A percentile compares a stretch with the other conserved stretches of the same genome.
Conservation (phyloP, 2,797 vertebrate species). For the Typhlichthys subterraneus region DNA sequence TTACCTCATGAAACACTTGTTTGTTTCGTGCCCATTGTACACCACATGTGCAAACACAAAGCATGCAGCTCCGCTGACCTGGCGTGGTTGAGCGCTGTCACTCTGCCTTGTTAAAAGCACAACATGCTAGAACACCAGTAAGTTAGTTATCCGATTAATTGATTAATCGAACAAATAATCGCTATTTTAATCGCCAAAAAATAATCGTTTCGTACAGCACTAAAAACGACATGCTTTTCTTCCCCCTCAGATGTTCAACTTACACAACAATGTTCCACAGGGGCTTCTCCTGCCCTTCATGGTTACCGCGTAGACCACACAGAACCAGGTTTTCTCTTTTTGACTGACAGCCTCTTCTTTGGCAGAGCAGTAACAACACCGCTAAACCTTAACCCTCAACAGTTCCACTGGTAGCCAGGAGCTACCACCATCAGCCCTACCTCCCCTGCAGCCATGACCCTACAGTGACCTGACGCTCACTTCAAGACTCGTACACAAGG, state of each 20-base stretch:
- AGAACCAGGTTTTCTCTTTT: constrained; percentile 37
- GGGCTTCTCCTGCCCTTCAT: constrained; percentile 5
- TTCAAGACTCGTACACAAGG: not conserved
- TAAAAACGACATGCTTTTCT: not conserved
- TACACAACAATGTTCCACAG: constrained; percentile 10
- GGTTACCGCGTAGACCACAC: constrained; percentile 38
- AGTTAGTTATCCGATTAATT: no score
- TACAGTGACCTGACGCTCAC: not conserved
- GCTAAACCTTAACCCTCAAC: constrained; percentile 59
- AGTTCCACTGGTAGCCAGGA: constrained; percentile 14
- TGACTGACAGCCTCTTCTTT: constrained; percentile 46
- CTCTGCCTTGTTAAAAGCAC: not conserved
- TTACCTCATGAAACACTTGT: no score
- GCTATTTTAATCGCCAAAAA: no score
- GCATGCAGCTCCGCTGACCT: no score
- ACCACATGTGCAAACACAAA: no score
- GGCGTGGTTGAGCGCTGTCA: not conserved
- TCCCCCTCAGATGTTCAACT: constrained; percentile 23
- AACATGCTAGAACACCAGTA: no score
- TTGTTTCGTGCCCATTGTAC: no score
- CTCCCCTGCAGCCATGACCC: not conserved
- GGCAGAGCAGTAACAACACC: not conserved
- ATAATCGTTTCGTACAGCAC: no score
- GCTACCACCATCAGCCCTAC: not conserved
- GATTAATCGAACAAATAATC: no score